Base-by-base conservation (phyloP, 2,113 vertebrate genomes). In the Nibea albiflora region DNA sequence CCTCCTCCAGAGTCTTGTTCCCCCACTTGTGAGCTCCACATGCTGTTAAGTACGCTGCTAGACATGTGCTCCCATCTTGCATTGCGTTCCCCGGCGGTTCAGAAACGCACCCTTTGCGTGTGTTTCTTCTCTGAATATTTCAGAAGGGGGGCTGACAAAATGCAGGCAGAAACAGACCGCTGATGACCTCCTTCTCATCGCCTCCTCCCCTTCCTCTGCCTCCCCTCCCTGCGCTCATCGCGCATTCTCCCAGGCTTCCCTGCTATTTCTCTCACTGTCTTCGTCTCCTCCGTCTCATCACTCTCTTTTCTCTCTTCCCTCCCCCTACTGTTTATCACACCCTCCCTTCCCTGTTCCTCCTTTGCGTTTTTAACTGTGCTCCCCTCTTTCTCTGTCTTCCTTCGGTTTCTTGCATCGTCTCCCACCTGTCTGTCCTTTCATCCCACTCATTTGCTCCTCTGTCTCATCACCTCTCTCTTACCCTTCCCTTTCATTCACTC, bases 131-230 rank as follows among this genome's bases (percentile, higher is more conserved):
- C 84, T 92, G 83, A 90, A 92, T 93, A 89, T 93, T 93, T 91
- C 85, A 92, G 85, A 78, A 84, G 71, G 71, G 73, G 80, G 76
- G 77, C 79, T 90, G 87, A 90, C 78, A 84, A 85, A 86, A 87
- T 63, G 79, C 83, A 84, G 75, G 81, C 85, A 78, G 85, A 83
- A 90, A 85, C 89, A 88, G 80, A 83, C 86, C 76, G 39, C 84
- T 76, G 90, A 89, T 93, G 93, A 93, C 90, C 92, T 92, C 93
- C 87, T 93, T 93, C 93, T 89, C 76, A 47, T 90, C 15, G 73
- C 81, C 70, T 76, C 81, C 77, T 72, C 62, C 42, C 73, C 4
- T 49, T 26, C 24, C 3, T 26, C 22, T 8, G 22, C 20, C 28
- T 26, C 22, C 42, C 62, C 39, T 26, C 28, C 53, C 20, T 31